Evolutionary conservation across 2,113 vertebrate species (phyloP).

Genomic region (Melanotaenia duboulayi): DNA sequence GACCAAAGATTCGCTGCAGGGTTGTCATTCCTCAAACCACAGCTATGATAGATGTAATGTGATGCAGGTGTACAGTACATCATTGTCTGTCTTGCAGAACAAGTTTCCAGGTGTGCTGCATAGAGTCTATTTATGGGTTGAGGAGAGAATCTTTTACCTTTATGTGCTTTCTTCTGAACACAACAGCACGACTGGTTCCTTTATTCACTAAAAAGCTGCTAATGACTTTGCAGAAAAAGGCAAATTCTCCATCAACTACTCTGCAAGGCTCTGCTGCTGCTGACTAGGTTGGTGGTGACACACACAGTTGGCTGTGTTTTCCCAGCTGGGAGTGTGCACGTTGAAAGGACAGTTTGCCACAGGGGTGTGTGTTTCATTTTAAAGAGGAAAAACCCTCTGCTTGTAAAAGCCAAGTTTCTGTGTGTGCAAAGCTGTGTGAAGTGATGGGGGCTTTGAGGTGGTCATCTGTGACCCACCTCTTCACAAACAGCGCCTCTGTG

Average conservation of each 20-base stretch:
- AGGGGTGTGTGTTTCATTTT: conserved; percentile 46
- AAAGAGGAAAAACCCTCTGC: conserved; percentile 45
- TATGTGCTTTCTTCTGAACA: background rate
- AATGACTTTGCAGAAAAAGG: background rate
- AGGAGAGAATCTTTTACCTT: too few relatives aligned
- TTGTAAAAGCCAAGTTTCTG: conserved; percentile 49
- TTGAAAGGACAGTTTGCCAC: conserved; percentile 54
- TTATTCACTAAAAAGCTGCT: background rate
- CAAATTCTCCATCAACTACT: conserved; percentile 14
- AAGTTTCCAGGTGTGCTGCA: too few relatives aligned
- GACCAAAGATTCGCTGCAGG: too few relatives aligned
- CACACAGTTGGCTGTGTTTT: conserved; percentile 55
- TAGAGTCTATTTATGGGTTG: too few relatives aligned
- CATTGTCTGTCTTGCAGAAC: too few relatives aligned
- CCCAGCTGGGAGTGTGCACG: conserved; percentile 57
- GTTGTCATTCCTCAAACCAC: too few relatives aligned
- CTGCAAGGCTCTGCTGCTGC: conserved; percentile 21
- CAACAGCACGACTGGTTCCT: background rate
- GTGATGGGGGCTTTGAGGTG: conserved; percentile 57
- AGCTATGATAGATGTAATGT: too few relatives aligned
- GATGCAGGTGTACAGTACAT: too few relatives aligned
- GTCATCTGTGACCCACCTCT: conserved; percentile 51
- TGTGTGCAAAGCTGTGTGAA: conserved; percentile 16
- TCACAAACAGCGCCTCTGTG: conserved; percentile 48
- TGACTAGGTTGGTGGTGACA: conserved; percentile 35